These are phyloP conservation scores for Camelus bactrianus DNA, from an alignment of 2,113 vertebrate genomes.

Conservation along the genomic window DNA sequence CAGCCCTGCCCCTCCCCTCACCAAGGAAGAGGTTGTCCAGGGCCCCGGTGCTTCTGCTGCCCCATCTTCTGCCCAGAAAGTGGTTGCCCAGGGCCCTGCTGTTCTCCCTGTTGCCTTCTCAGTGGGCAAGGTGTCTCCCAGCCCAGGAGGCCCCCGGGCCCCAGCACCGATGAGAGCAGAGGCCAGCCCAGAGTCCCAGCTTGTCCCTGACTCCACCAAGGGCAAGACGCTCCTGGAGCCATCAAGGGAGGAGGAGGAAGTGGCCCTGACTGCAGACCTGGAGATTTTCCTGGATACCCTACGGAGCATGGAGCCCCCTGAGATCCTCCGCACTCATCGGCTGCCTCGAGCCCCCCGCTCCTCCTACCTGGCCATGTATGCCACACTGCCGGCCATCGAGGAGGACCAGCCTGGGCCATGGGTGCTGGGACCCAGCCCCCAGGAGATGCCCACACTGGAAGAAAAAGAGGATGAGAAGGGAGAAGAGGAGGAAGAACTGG, in stretches of 20 bases:
- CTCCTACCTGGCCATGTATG: conserved; percentile 73
- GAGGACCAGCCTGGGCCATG: conserved; percentile 87
- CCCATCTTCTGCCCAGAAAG: background rate
- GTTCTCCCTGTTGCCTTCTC: background rate
- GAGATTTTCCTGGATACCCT: conserved; percentile 93
- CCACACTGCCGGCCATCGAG: conserved; percentile 89
- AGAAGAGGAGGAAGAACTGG: conserved; percentile 65
- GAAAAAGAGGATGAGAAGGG: background rate
- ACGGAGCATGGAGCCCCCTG: conserved; percentile 92
- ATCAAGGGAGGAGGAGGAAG: conserved; percentile 79
- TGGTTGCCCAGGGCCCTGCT: background rate
- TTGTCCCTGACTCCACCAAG: background rate
- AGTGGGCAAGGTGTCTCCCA: background rate
- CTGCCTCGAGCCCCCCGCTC: conserved; percentile 82
- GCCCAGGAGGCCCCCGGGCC: background rate
- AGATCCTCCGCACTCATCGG: conserved; percentile 85
- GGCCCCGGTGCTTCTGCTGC: background rate
- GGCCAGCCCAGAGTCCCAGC: background rate
- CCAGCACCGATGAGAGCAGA: background rate
- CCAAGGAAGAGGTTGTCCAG: background rate
- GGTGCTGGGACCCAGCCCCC: conserved; percentile 51
- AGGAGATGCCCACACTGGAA: background rate
- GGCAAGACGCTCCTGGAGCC: fast-evolving
- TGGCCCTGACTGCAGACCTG: conserved; percentile 87
- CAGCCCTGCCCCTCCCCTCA: background rate